These are phyloP conservation scores for Entomobrya multifasciata DNA, from an alignment of 2,888 invertebrate species.

Conservation along the genomic window DNA sequence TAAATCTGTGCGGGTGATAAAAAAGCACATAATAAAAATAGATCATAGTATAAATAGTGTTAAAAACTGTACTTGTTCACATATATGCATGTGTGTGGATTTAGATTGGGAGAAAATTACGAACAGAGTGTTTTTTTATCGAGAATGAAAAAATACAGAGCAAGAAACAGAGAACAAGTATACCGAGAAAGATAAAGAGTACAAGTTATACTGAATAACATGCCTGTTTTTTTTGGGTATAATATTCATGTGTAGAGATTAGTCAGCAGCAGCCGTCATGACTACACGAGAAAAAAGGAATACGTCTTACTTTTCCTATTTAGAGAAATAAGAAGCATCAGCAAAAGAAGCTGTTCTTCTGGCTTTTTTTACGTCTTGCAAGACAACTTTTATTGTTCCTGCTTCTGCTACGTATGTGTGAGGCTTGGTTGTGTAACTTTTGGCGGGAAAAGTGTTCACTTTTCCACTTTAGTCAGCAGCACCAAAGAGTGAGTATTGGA, in stretches of 20 bases:
- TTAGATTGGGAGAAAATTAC: conserved; percentile 43
- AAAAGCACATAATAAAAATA: too few species aligned
- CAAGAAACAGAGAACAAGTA: not conserved
- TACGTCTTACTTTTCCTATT: conserved; percentile 36
- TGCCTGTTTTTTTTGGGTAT: not conserved
- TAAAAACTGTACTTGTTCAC: too few species aligned
- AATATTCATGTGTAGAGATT: not conserved
- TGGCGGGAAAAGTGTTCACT: conserved; percentile 56
- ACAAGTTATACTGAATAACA: not conserved
- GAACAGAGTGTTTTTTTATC: conserved; percentile 45
- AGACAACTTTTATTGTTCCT: conserved; percentile 56
- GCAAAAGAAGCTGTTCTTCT: not conserved
- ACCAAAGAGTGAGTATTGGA: not conserved
- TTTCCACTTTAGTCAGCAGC: conserved; percentile 17
- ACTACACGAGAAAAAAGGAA: conserved; percentile 9
- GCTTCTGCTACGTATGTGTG: not conserved
- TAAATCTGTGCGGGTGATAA: too few species aligned
- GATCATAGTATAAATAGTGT: too few species aligned
- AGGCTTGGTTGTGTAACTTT: conserved; percentile 30
- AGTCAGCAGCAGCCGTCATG: not conserved
- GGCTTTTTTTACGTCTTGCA: conserved; percentile 15
- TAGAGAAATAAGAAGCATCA: not conserved
- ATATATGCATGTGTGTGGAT: not conserved
- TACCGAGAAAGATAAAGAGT: not conserved
- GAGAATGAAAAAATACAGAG: conserved; percentile 22